Evolutionary conservation across 2,888 invertebrate genomes (phyloP).

Genomic region (Litoditis marina): DNA sequence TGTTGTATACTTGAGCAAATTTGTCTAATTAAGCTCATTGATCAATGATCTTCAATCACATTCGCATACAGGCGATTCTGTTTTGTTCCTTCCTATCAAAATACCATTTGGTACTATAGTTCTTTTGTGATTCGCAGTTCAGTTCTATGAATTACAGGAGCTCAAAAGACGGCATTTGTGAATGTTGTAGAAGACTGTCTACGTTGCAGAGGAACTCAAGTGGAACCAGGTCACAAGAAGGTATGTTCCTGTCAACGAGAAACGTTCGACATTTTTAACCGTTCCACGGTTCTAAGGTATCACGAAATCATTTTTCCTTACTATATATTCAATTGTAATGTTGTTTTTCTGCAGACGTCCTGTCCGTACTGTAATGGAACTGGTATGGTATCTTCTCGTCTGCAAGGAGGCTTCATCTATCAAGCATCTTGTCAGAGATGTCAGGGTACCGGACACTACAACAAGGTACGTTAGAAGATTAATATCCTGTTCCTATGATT

Average conservation of each 20-base stretch:
- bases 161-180: constrained; percentile 85
- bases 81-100: too few relatives aligned
- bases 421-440: constrained; percentile 68
- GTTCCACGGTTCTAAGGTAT: too few relatives aligned
- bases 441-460: constrained; percentile 84
- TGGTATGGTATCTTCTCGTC: constrained; percentile 74
- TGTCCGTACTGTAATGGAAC: constrained; percentile 93
- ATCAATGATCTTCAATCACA: too few relatives aligned
- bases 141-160: too few relatives aligned
- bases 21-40: not conserved
- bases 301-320: too few relatives aligned
- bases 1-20: not conserved
- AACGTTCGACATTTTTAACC: too few relatives aligned
- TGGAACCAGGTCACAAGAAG: constrained; percentile 87
- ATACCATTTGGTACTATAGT: too few relatives aligned
- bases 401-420: constrained; percentile 66
- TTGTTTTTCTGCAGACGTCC: constrained; percentile 3
- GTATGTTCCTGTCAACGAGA: constrained; percentile 67
- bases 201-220: constrained; percentile 80
- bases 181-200: constrained; percentile 89
- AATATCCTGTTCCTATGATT: too few relatives aligned
- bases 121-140: too few relatives aligned
- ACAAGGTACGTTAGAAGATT: constrained; percentile 71
- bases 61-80: too few relatives aligned
- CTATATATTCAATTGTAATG: too few relatives aligned